Evolutionary conservation across 2,113 vertebrate genomes (phyloP).

Genomic region (Lampris megalopsis): DNA sequence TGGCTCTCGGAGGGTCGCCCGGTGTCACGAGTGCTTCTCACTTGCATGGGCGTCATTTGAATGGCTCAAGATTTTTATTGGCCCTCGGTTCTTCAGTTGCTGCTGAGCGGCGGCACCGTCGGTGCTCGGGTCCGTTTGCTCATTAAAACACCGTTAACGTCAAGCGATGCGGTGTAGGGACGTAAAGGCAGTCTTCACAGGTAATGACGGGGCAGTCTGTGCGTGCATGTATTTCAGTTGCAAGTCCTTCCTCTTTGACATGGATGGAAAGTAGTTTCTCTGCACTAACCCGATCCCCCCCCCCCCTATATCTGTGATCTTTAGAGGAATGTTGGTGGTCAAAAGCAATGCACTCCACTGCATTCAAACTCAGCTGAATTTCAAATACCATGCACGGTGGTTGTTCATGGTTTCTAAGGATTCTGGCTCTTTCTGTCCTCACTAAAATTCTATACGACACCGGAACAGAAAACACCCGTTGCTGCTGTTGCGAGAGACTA

Average conservation of each 20-base stretch:
- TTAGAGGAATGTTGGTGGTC: constrained; percentile 44
- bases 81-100: constrained; percentile 58
- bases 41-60: constrained; percentile 76
- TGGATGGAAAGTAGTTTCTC: not conserved
- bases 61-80: constrained; percentile 63
- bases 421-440: constrained; percentile 23
- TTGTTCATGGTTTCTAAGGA: constrained; percentile 56
- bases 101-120: constrained; percentile 48
- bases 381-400: constrained; percentile 42
- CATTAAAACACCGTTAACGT: constrained; percentile 65
- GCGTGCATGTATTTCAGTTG: not conserved
- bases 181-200: constrained; percentile 7
- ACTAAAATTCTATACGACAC: not conserved
- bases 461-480: not conserved
- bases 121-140: constrained; percentile 35
- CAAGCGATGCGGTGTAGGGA: constrained; percentile 35
- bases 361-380: constrained; percentile 46
- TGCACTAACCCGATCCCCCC: constrained; percentile 1
- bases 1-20: constrained; percentile 71
- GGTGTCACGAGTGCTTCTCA: constrained; percentile 72
- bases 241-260: not conserved
- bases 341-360: constrained; percentile 32
- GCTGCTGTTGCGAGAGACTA: no score
- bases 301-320: constrained; percentile 41
- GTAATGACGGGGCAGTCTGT: not conserved